Percentiles rank a stretch among this genome's conserved stretches.
phyloP scores from a whole-genome alignment of 2,888 invertebrate genomes.

The Adelphocoris suturalis region DNA sequence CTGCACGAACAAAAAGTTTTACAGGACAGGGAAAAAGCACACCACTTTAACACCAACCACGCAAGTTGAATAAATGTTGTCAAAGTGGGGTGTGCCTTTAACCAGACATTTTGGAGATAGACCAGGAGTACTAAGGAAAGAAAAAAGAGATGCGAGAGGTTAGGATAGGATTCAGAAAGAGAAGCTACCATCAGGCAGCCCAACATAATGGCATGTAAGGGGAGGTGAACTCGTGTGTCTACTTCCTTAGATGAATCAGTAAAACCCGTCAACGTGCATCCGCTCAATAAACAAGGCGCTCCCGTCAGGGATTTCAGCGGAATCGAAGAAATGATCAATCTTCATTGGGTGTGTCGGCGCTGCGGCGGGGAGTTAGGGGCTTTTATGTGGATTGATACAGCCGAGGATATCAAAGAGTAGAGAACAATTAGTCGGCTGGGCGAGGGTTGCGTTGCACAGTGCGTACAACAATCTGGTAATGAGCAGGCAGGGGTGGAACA shows the following conservation, averaged over 20 bases:
- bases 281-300: neutral
- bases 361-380: neutral
- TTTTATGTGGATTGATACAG: slow-evolving; percentile 36
- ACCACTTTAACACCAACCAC: too few relatives aligned
- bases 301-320: slow-evolving; percentile 2
- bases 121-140: neutral
- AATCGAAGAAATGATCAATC: slow-evolving; percentile 36
- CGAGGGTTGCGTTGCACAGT: slow-evolving; percentile 4
- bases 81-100: neutral
- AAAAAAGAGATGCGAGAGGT: too few relatives aligned
- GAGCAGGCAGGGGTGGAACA: neutral
- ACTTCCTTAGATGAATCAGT: slow-evolving; percentile 22
- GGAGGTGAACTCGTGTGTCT: neutral
- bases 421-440: slow-evolving; percentile 15
- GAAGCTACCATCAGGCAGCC: neutral
- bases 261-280: neutral
- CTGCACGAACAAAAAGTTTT: too few relatives aligned
- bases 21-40: neutral
- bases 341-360: neutral
- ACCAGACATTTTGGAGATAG: neutral
- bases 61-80: too few relatives aligned
- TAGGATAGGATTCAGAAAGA: neutral
- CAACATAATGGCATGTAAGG: neutral
- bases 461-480: slow-evolving; percentile 23
- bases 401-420: neutral